phyloP scores from a whole-genome alignment of 2,888 invertebrate species.

The Rhingia campestris region DNA sequence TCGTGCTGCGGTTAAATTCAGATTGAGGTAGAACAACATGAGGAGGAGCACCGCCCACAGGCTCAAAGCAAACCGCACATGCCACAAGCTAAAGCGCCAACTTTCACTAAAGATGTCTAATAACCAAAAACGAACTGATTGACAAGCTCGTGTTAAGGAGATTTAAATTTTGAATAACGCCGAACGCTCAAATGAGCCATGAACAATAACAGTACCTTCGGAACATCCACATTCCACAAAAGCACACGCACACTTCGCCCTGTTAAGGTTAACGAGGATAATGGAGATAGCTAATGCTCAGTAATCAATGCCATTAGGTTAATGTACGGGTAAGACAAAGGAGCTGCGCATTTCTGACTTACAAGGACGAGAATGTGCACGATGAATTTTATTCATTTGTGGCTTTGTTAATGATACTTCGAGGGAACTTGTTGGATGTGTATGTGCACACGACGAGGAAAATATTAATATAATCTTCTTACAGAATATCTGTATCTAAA shows the following conservation, averaged over 20 bases:
- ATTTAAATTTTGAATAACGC: slow-evolving; percentile 60
- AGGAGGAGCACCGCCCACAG: slow-evolving; percentile 10
- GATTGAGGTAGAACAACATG: slow-evolving; percentile 1
- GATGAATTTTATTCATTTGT: slow-evolving; percentile 42
- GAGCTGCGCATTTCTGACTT: slow-evolving; percentile 24
- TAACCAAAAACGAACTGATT: slow-evolving; percentile 36
- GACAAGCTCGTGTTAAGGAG: slow-evolving; percentile 63
- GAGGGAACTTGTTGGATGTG: slow-evolving; percentile 44
- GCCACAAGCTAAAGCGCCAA: slow-evolving; percentile 47
- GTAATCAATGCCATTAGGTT: slow-evolving; percentile 68
- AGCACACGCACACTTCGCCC: slow-evolving; percentile 13
- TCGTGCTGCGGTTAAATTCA: slow-evolving; percentile 62
- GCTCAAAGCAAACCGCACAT: slow-evolving; percentile 4
- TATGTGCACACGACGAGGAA: not conserved
- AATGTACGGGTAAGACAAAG: slow-evolving; percentile 24
- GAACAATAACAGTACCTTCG: slow-evolving; percentile 57
- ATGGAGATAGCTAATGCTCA: slow-evolving; percentile 66
- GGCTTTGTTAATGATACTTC: slow-evolving; percentile 40
- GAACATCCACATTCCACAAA: not conserved
- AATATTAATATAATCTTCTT: slow-evolving; percentile 12
- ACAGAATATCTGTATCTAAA: not conserved
- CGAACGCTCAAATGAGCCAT: slow-evolving; percentile 69
- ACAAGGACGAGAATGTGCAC: not conserved
- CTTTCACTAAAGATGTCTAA: slow-evolving; percentile 54
- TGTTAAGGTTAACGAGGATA: slow-evolving; percentile 52